Evolutionary conservation across 2,797 vertebrate species (phyloP).

Genomic region (Myiotriccus ornatus): DNA sequence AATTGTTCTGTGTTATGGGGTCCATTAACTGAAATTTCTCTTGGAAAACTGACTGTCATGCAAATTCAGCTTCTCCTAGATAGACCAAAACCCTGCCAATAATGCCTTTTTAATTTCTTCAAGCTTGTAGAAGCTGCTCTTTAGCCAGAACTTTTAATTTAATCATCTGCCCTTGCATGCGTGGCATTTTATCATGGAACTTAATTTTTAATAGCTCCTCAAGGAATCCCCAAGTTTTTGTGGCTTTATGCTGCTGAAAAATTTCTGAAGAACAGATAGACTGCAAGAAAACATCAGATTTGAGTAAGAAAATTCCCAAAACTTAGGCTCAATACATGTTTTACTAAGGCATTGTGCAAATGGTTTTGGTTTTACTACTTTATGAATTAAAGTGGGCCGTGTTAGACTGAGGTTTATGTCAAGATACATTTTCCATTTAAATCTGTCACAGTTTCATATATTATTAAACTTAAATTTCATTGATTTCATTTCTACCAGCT

Average conservation of each 20-base stretch:
- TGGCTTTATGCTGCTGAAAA: neutral
- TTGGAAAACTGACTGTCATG: neutral
- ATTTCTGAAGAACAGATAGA: neutral
- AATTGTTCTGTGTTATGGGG: neutral
- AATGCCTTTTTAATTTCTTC: neutral
- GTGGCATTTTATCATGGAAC: neutral
- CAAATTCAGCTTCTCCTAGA: neutral
- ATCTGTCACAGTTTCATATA: slow-evolving; percentile 26
- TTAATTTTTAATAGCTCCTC: neutral
- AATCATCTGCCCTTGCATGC: neutral
- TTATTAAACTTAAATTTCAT: slow-evolving; percentile 7
- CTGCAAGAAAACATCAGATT: neutral
- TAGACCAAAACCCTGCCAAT: neutral
- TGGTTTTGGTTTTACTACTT: neutral
- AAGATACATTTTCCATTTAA: slow-evolving; percentile 11
- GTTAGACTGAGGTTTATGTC: neutral
- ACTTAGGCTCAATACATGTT: neutral
- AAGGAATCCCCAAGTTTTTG: neutral
- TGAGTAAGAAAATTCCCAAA: neutral
- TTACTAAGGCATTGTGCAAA: neutral
- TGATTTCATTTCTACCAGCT: neutral
- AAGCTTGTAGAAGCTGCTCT: neutral
- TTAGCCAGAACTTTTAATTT: neutral
- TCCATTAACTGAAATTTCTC: neutral
- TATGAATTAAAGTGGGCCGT: neutral